Evolutionary conservation across 1,140 invertebrate genomes (phyloP).

Genomic region (Papilio xuthus): DNA sequence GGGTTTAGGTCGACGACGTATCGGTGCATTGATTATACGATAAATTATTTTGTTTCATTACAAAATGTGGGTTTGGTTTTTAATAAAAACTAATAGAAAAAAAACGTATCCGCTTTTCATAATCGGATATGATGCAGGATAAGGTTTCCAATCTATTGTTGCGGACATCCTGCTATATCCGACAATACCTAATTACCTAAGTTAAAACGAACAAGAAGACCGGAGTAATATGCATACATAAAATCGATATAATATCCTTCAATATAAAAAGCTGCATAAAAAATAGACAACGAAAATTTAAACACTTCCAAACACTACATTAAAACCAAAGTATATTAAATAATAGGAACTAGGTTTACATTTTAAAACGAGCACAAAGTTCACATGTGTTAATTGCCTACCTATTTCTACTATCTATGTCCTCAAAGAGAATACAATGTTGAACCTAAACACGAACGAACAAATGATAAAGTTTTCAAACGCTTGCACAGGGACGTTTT

Average conservation of each 20-base stretch:
- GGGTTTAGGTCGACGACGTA: background rate
- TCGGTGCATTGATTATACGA: background rate
- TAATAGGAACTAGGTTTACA: background rate
- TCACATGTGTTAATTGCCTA: background rate
- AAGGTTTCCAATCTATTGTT: background rate
- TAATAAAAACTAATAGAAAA: background rate
- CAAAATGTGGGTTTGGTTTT: background rate
- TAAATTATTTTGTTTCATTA: background rate
- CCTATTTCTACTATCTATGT: background rate
- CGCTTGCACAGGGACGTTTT: background rate
- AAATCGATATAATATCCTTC: background rate
- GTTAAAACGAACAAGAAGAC: background rate
- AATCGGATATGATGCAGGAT: background rate
- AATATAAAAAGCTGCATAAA: background rate
- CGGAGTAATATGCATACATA: background rate
- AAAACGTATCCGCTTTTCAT: background rate
- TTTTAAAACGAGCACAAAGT: background rate
- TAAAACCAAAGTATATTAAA: background rate
- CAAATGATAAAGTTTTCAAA: background rate
- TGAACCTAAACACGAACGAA: background rate
- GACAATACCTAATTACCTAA: background rate
- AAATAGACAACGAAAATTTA: background rate
- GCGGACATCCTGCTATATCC: background rate
- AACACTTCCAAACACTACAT: background rate
- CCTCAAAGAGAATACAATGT: background rate